phyloP scores from a whole-genome alignment of 1,140 invertebrate genomes.

The Ips typographus region DNA sequence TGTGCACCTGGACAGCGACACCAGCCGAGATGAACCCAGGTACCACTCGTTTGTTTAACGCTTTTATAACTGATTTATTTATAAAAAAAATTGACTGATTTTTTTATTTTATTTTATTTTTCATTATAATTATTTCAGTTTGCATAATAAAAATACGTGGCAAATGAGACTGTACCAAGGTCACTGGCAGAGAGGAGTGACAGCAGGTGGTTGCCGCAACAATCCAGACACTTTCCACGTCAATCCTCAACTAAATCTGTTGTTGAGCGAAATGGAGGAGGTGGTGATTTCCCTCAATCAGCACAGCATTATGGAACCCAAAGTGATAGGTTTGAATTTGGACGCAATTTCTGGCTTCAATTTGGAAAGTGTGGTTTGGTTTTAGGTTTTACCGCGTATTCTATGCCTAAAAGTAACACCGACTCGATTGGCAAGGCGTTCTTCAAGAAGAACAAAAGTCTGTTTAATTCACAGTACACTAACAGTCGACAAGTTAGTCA shows the following conservation, averaged over 20 bases:
- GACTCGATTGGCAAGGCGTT: slow-evolving; percentile 72
- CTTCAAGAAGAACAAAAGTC: slow-evolving; percentile 86
- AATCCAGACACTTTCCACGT: slow-evolving; percentile 92
- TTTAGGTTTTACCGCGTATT: slow-evolving; percentile 75
- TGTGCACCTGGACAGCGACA: slow-evolving; percentile 85
- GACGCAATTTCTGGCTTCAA: background rate
- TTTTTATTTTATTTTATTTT: background rate
- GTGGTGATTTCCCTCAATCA: slow-evolving; percentile 87
- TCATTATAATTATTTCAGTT: slow-evolving; percentile 50
- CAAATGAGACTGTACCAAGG: slow-evolving; percentile 83
- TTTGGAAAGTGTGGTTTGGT: slow-evolving; percentile 52
- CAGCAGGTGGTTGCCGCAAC: slow-evolving; percentile 89
- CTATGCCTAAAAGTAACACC: slow-evolving; percentile 67
- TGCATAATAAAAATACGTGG: slow-evolving; percentile 79
- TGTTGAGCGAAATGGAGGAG: slow-evolving; percentile 80
- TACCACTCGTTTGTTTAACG: background rate
- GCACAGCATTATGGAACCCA: slow-evolving; percentile 88
- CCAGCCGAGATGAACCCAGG: slow-evolving; percentile 74
- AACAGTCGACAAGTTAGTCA: slow-evolving; percentile 85
- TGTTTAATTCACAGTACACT: slow-evolving; percentile 88
- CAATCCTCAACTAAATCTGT: slow-evolving; percentile 85
- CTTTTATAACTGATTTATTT: background rate
- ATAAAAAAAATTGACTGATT: background rate
- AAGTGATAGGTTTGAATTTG: slow-evolving; percentile 65
- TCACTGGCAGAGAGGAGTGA: slow-evolving; percentile 85